Base-by-base conservation (phyloP, 1,140 invertebrate species). In the Pararge aegeria region DNA sequence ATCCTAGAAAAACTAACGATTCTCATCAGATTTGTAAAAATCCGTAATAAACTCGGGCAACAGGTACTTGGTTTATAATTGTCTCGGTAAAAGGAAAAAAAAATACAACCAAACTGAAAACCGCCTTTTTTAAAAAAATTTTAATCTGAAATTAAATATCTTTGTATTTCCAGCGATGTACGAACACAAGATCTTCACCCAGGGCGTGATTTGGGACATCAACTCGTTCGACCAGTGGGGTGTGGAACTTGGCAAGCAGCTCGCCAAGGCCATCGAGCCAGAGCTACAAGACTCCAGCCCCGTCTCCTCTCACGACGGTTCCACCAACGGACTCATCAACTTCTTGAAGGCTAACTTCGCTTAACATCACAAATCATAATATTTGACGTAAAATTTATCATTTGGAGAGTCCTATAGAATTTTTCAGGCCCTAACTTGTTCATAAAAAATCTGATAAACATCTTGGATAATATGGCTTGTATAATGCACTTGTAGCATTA, bases 151-250 rank as follows among this genome's bases (percentile, higher is more conserved):
- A n/a, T 10, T 40, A 30, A 15, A 7, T 34, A 2, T 51, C 5
- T 30, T 18, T 16, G 44, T 59, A 69, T 85, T 78, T 93, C 24
- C 87, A 97, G 97, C 96, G 16, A 93, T 97, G 83, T 99, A 99
- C 86, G 98, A 99, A 88, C 97, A 99, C 83, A 99, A 99, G 90
- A 99, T 99, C 70, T 99, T 99, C 91, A 94, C 95, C 1, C 98
- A 99, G 91, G 98, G 98, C 56, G 93, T 98, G 12, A 97, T 99
- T 73, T 99, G 99, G 99, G 96, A 99, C 85, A 99, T 99, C 75
- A 99, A 99, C 89, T 99, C 98, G 0, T 99, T 96, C 90, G 99
- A 99, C 92, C 99, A 99, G 88, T 99, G 98, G 98, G 99, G 98
- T 44, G 98, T 99, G 59, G 99, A 99, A 90, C 92, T 99, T 44